Base-by-base conservation (phyloP, 2,888 invertebrate genomes). In the Venusia cambrica region DNA sequence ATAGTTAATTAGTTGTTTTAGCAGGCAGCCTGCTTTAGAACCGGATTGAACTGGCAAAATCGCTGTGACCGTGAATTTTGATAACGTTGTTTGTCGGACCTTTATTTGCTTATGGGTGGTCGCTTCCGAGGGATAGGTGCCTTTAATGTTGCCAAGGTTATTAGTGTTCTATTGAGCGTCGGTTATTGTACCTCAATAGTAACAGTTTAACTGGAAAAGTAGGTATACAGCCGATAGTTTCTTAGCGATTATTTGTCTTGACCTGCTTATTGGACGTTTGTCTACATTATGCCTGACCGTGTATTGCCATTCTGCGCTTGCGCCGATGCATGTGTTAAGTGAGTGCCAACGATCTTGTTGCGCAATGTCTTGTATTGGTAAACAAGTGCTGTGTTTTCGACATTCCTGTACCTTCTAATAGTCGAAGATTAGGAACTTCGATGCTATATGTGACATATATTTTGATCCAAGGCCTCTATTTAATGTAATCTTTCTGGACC, bases 341-440 rank as follows among this genome's bases (percentile, higher is more conserved):
- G n/a, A 45, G 30, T 45, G 56, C 52, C 55, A 50, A 45, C 54
- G 48, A 38, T 51, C 51, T 34, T 29, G 50, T 58, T 61, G 56
- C 57, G 58, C 53, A 64, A 64, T 49, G 47, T 27, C 47, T 45
- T 40, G 36, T 57, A 54, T 57, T 57, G 48, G 57, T 59, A 61
- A 61, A 60, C 58, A 61, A 53, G 28, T 42, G 38, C 19, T 45
- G 38, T 41, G n/a, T 44, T 31, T 44, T 26, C 35, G 41, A 42
- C 38, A 35, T 44, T 48, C 35, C 13, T 17, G 17, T 17, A 14
- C 22, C 12, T 14, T 29, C 29, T 14, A 29, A 30, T 15, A 26
- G n/a, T n/a, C n/a, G n/a, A n/a, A n/a, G n/a, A n/a, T n/a, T n/a
- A n/a, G n/a, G n/a, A n/a, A n/a, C n/a, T n/a, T n/a, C n/a, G n/a